Percentiles rank a stretch among this genome's conserved stretches.
phyloP scores from a whole-genome alignment of 1,140 invertebrate species.

The Lepidurus packardi region DNA sequence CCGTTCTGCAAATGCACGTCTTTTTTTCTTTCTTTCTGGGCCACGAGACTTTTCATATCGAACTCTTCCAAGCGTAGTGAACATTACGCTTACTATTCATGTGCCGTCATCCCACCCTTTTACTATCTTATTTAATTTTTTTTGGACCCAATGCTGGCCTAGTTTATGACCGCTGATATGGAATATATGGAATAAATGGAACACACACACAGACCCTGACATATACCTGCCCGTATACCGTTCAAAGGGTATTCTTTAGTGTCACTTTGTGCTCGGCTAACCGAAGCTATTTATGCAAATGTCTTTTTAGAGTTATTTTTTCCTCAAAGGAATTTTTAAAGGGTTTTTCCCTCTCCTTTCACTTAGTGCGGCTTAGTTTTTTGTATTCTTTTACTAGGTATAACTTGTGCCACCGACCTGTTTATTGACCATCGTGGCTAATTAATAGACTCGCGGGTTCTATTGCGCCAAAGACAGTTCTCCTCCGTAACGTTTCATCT shows the following conservation, averaged over 20 bases:
- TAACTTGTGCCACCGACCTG: slow-evolving; percentile 6
- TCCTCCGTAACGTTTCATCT: neutral
- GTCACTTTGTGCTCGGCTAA: no score
- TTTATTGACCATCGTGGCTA: slow-evolving; percentile 13
- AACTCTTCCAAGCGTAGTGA: neutral
- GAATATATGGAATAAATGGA: no score
- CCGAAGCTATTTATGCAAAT: no score
- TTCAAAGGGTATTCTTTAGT: no score
- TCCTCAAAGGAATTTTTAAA: no score
- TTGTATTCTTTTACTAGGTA: neutral
- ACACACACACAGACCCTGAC: no score
- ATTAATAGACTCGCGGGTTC: neutral
- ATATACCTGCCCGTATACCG: no score
- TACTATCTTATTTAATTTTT: neutral
- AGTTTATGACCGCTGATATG: no score
- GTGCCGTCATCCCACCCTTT: neutral
- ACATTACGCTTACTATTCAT: neutral
- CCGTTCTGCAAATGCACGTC: neutral
- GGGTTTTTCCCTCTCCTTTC: no score
- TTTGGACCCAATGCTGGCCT: neutral
- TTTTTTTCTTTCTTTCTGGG: no score
- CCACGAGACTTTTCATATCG: neutral
- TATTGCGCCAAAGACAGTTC: neutral
- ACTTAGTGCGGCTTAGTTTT: no score
- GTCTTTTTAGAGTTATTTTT: no score